Percentiles rank a stretch among this genome's conserved stretches.
Evolutionary conservation across 2,113 vertebrate species (phyloP).

Genomic region (Pelecanoides urinatrix): DNA sequence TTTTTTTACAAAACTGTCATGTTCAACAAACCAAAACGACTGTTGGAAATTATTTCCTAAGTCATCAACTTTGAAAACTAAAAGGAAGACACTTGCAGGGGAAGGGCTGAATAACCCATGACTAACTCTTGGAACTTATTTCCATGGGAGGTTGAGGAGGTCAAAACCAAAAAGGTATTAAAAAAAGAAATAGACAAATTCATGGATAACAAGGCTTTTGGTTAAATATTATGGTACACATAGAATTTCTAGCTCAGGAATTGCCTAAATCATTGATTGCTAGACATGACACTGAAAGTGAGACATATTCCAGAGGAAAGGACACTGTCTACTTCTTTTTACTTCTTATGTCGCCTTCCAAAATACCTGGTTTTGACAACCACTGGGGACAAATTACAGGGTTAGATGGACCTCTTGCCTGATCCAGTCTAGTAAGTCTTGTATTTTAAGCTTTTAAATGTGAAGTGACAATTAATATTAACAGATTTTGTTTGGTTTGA

Average conservation of each 20-base stretch:
- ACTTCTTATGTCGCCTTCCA: not conserved
- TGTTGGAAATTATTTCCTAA: not conserved
- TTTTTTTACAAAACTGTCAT: not conserved
- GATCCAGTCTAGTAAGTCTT: not conserved
- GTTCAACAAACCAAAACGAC: not conserved
- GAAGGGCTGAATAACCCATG: not conserved
- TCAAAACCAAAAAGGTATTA: not conserved
- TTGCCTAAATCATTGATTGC: not conserved
- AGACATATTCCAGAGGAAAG: not conserved
- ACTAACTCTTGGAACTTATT: not conserved
- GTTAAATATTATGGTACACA: not conserved
- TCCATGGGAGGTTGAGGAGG: not conserved
- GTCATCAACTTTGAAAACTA: not conserved
- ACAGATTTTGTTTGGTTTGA: constrained; percentile 19
- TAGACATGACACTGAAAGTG: not conserved
- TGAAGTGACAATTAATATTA: not conserved
- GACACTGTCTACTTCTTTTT: not conserved
- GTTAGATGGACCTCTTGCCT: not conserved
- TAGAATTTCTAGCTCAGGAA: not conserved
- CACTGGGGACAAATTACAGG: not conserved
- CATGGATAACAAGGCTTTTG: not conserved
- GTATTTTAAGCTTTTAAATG: not conserved
- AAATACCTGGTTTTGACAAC: not conserved
- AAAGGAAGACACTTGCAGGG: not conserved
- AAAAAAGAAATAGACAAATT: not conserved